Evolutionary conservation across 2,797 vertebrate genomes (phyloP), one percentile per base, ranked within the genome.

Genomic region (Dendrocincla tyrannina): DNA sequence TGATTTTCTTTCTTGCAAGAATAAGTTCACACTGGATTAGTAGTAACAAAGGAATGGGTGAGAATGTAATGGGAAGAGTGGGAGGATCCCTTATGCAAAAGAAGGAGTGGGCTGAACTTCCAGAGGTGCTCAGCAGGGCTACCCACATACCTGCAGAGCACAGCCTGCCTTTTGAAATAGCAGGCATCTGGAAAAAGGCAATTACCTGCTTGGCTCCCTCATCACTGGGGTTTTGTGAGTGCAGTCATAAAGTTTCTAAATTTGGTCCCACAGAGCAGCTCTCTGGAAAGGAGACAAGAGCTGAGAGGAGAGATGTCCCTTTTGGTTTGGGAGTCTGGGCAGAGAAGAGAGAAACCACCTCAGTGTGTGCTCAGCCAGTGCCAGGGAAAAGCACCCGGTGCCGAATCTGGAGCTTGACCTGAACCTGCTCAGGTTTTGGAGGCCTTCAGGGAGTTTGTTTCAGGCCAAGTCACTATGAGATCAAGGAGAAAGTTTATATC

Each of bases 401-500:
- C 25, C 66, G 76, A 66, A 86, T 75, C 73, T 88, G 85, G 91
- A 95, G 76, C 82, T 88, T 92, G 85, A 93, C 76, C 85, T 66
- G 42, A 76, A 64, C 53, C 50, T 86, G 53, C 47, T 80, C 35
- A 41, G 0, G 0, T 89, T 88, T 86, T 83, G 91, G 69, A 84
- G 64, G 62, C 72, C n/a, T 55, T 77, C 0, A 1, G 49, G 66
- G 60, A 24, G 19, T 60, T 94, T 93, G 64, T 93, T 93, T 83
- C 72, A 77, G 91, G 85, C 79, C 93, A 86, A 64, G 63, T 70
- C 76, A 41, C 39, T 41, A 50, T 69, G 89, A 89, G 93, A 96
- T 91, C 79, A 88, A 96, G 72, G 58, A 86, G 77, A 78, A 95
- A 77, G 88, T 91, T 97, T 88, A 53, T 85, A 66, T 91, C 88